Base-by-base conservation (phyloP, 1,140 invertebrate genomes). In the Argopecten irradians region DNA sequence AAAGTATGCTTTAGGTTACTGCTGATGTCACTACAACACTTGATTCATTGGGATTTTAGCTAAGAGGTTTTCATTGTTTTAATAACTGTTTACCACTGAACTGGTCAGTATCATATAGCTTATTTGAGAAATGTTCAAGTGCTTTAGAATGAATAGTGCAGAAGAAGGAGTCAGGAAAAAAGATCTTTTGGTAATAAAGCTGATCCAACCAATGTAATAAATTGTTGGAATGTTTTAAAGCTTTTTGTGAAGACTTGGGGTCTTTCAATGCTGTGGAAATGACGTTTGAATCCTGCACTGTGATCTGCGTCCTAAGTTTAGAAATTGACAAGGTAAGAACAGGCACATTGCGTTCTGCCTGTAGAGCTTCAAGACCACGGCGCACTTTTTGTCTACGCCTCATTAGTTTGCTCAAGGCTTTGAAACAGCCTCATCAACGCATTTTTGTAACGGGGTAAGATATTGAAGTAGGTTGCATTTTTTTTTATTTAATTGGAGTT, bases 261-360 rank as follows among this genome's bases (percentile, higher is more conserved):
- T 43, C 82, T 34, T 46, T 33, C 32, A 82, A 82, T 32, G 86
- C 46, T 33, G 16, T 82, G 9, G 86, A 86, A 82, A 86, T 82
- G 39, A 86, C 46, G 19, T 19, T 82, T 0, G 86, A 33, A 28
- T 46, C 86, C 35, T 34, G 32, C 34, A 86, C 43, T 43, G 34
- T 36, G n/a, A 11, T 86, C 8, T 34, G 34, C 34, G 71, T 34
- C 36, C 71, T 86, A 35, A 46, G 86, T 16, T 34, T 86, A 22
- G 34, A 32, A 22, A 86, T 86, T 22, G 86, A 86, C 33, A 41
- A 43, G 19, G 28, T 33, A 28, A 34, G 35, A 16, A 88, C 90
- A 3, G 92, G 92, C 19, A n/a, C 34, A 1, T 84, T 92, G 22
- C 89, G 89, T 46, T 91, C 91, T 86, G 84, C 83, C 33, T 86